phyloP scores from a whole-genome alignment of 2,888 invertebrate species.

The Epinotia nisella region DNA sequence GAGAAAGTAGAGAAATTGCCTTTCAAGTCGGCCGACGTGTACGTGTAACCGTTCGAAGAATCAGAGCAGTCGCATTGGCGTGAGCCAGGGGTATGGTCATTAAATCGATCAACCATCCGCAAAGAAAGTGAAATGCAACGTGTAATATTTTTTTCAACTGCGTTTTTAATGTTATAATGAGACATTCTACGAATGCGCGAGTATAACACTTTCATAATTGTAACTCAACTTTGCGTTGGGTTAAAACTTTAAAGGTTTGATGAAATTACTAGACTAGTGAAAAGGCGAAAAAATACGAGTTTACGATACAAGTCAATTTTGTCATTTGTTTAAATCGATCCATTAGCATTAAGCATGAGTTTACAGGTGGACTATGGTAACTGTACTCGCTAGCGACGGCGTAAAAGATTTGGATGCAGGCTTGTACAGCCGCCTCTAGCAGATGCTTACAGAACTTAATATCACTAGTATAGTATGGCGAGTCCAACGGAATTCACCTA shows the following conservation, averaged over 20 bases:
- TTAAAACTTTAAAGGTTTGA: too few relatives aligned
- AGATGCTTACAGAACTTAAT: neutral
- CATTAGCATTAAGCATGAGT: neutral
- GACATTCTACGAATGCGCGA: conserved; percentile 1
- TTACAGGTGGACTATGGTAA: neutral
- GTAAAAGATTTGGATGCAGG: neutral
- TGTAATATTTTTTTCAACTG: conserved; percentile 24
- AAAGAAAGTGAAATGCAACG: conserved; percentile 36
- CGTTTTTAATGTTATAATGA: conserved; percentile 12
- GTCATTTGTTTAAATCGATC: too few relatives aligned
- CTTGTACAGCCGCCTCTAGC: neutral
- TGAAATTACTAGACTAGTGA: too few relatives aligned
- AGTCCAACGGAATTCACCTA: too few relatives aligned
- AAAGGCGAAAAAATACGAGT: too few relatives aligned
- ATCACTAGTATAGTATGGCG: neutral
- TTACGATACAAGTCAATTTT: too few relatives aligned
- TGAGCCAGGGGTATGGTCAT: conserved; percentile 46
- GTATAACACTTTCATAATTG: conserved; percentile 4
- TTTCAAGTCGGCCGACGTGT: conserved; percentile 34
- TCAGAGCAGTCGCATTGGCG: conserved; percentile 53
- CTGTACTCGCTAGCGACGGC: neutral
- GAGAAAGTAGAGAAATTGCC: conserved; percentile 60
- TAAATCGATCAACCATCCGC: conserved; percentile 51
- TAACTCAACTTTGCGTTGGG: neutral
- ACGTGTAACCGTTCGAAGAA: conserved; percentile 51